Percentiles rank a stretch among this genome's conserved stretches.
Conservation (phyloP, 2,797 vertebrate genomes). For the Pagetopsis macropterus region DNA sequence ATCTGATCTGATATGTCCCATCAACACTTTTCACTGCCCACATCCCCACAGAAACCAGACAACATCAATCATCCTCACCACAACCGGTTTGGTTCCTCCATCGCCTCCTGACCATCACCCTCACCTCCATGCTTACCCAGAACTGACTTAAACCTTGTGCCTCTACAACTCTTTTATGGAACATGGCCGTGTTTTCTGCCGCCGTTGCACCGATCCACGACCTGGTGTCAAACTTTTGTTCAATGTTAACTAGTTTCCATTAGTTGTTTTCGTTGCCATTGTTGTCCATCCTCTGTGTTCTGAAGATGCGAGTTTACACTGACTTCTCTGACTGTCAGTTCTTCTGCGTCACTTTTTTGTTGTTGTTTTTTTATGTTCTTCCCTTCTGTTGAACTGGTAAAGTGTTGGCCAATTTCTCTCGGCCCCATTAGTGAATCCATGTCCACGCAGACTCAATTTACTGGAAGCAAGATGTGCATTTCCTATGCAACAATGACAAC, state of each 20-base stretch:
- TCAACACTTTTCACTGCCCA: constrained; percentile 50
- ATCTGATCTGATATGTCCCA: constrained; percentile 31
- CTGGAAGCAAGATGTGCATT: constrained; percentile 99
- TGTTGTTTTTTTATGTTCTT: constrained; percentile 5
- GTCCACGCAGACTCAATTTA: constrained; percentile 94
- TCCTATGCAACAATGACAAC: constrained; percentile 96
- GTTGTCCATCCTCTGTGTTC: constrained; percentile 82
- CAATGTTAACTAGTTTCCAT: constrained; percentile 79
- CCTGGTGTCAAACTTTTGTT: constrained; percentile 82
- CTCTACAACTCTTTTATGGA: constrained; percentile 88
- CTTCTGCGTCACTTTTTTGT: constrained; percentile 36
- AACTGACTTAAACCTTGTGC: constrained; percentile 84
- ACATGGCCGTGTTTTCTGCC: constrained; percentile 83
- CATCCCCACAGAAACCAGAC: constrained; percentile 39
- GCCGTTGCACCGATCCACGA: constrained; percentile 78
- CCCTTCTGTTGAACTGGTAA: constrained; percentile 85
- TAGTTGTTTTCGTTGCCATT: constrained; percentile 90
- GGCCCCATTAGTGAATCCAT: constrained; percentile 93
- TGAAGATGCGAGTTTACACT: constrained; percentile 61
- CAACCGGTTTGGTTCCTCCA: constrained; percentile 16
- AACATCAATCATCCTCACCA: not conserved
- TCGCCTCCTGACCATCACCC: not conserved
- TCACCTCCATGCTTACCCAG: constrained; percentile 44
- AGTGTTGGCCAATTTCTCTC: constrained; percentile 89
- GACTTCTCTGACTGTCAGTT: constrained; percentile 38